phyloP scores from a whole-genome alignment of 2,888 invertebrate species.

The Liodrosophila aerea region DNA sequence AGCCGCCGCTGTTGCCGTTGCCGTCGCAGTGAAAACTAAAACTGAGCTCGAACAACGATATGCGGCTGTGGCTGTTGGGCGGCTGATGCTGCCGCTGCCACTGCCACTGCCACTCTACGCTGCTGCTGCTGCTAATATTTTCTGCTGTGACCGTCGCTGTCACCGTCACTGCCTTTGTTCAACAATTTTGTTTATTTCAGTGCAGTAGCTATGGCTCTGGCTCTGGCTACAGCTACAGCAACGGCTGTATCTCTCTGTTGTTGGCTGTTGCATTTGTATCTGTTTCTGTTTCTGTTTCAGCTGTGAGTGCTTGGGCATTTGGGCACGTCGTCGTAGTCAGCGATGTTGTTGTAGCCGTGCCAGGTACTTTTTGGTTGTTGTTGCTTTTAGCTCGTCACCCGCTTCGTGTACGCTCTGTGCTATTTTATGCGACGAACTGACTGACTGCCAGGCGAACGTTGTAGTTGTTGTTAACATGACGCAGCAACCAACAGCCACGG shows the following conservation, averaged over 20 bases:
- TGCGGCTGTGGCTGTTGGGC: conserved; percentile 43
- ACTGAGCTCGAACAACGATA: conserved; percentile 65
- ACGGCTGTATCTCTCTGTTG: conserved; percentile 34
- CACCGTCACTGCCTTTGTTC: conserved; percentile 55
- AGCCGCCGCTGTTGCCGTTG: conserved; percentile 55
- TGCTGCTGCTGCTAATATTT: conserved; percentile 18
- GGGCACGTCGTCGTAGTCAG: conserved; percentile 54
- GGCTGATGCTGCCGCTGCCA: conserved; percentile 14
- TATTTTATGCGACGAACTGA: conserved; percentile 71
- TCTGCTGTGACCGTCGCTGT: conserved; percentile 42
- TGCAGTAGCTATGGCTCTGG: conserved; percentile 49
- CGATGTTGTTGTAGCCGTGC: conserved; percentile 54
- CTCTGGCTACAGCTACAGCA: conserved; percentile 18
- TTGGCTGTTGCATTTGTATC: conserved; percentile 43
- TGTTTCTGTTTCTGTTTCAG: conserved; percentile 49
- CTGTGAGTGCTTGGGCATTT: conserved; percentile 58
- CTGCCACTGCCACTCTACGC: no score
- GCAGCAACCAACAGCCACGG: conserved; percentile 40
- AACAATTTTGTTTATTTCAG: conserved; percentile 78
- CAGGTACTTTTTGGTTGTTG: conserved; percentile 75
- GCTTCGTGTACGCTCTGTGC: conserved; percentile 72
- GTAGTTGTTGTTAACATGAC: conserved; percentile 52
- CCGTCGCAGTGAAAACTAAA: conserved; percentile 65
- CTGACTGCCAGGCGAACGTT: conserved; percentile 60
- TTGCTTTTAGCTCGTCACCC: conserved; percentile 61